These are phyloP conservation scores for Acanthoscelides obtectus DNA, from an alignment of 2,888 invertebrate species.

Conservation along the genomic window DNA sequence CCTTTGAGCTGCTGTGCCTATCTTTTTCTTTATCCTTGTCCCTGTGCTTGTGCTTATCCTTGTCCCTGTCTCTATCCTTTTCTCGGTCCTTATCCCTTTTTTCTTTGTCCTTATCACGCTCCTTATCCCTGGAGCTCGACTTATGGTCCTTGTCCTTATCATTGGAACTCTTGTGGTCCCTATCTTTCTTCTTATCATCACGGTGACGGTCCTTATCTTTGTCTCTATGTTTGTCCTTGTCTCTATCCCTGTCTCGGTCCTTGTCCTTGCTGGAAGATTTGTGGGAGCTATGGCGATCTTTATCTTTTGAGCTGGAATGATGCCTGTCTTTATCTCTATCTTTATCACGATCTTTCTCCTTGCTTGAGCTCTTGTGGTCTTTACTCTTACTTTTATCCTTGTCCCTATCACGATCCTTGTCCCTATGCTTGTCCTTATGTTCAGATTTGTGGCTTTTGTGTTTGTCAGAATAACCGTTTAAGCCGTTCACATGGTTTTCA, in stretches of 20 bases:
- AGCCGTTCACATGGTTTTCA: conserved; percentile 64
- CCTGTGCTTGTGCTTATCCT: conserved; percentile 47
- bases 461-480: conserved; percentile 66
- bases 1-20: conserved; percentile 39
- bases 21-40: conserved; percentile 38
- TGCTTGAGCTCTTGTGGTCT: conserved; percentile 40
- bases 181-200: conserved; percentile 36
- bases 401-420: conserved; percentile 47
- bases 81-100: conserved; percentile 34
- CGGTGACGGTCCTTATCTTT: conserved; percentile 42
- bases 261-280: conserved; percentile 41
- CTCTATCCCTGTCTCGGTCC: conserved; percentile 32
- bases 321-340: conserved; percentile 55
- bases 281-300: conserved; percentile 46
- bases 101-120: conserved; percentile 35
- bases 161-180: conserved; percentile 37
- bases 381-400: conserved; percentile 38
- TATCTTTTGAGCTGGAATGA: conserved; percentile 60
- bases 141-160: conserved; percentile 36
- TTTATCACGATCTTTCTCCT: conserved; percentile 42
- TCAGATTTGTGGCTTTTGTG: conserved; percentile 56
- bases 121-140: conserved; percentile 40
- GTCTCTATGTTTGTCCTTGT: conserved; percentile 40
- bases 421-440: conserved; percentile 59
- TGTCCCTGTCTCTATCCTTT: conserved; percentile 20